Percentiles rank a stretch among this genome's conserved stretches.
phyloP scores from a whole-genome alignment of 1,140 invertebrate genomes.

The Dendrolimus kikuchii region DNA sequence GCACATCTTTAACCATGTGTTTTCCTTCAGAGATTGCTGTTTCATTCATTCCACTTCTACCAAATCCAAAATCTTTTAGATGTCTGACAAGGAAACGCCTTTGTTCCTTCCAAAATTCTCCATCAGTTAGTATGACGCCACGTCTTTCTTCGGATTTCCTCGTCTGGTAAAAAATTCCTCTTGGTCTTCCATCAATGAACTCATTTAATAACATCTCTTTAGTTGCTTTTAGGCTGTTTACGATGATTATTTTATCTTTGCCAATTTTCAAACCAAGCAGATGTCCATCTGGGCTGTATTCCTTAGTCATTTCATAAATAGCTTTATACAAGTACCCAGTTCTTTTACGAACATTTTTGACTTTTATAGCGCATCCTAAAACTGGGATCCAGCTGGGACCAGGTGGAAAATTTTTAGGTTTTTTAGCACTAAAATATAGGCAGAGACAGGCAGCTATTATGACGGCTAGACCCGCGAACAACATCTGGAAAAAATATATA shows the following conservation, averaged over 20 bases:
- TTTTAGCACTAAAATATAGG: constrained; percentile 77
- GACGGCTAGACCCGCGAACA: constrained; percentile 69
- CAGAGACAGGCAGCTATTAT: constrained; percentile 70
- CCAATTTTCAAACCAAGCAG: constrained; percentile 84
- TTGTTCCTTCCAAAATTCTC: constrained; percentile 86
- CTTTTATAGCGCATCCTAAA: constrained; percentile 77
- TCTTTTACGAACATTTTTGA: constrained; percentile 75
- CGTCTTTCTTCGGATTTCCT: constrained; percentile 79
- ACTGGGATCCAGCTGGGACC: constrained; percentile 85
- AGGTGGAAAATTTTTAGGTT: constrained; percentile 85
- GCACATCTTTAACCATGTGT: constrained; percentile 73
- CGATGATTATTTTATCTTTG: constrained; percentile 81
- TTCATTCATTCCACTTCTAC: constrained; percentile 81
- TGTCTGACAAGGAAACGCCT: constrained; percentile 85
- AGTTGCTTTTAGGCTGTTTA: constrained; percentile 79
- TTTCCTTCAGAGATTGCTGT: constrained; percentile 80
- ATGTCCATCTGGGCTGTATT: constrained; percentile 72
- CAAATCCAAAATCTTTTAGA: constrained; percentile 87
- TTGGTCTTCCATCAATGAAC: constrained; percentile 83
- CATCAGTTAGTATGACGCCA: constrained; percentile 82
- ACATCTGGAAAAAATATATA: constrained; percentile 67
- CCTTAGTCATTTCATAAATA: constrained; percentile 73
- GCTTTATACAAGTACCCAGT: constrained; percentile 79
- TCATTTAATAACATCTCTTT: constrained; percentile 84
- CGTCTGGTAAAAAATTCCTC: constrained; percentile 81